Conservation (phyloP, 2,113 vertebrate genomes). For the Anhinga anhinga region DNA sequence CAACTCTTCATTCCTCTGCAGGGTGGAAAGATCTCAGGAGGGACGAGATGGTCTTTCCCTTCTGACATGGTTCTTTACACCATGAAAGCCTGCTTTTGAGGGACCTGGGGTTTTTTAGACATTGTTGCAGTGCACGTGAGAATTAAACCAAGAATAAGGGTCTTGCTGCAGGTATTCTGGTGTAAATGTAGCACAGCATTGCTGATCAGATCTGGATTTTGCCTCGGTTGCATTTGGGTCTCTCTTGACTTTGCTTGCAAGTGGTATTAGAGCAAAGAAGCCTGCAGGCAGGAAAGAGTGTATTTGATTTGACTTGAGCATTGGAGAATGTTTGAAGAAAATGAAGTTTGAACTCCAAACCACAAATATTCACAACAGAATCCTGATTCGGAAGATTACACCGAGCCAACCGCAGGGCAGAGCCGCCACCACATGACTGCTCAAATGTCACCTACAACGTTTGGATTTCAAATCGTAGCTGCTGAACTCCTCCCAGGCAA, state of each 20-base stretch:
- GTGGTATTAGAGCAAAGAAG: background rate
- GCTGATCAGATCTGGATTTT: background rate
- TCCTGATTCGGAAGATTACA: background rate
- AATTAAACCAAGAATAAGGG: background rate
- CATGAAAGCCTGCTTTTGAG: background rate
- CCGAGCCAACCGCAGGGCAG: background rate
- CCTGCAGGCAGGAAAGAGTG: background rate
- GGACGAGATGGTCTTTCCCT: background rate
- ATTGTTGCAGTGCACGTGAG: background rate
- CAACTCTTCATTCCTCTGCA: background rate
- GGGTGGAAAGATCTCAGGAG: background rate
- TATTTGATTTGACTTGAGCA: background rate
- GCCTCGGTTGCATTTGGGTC: background rate
- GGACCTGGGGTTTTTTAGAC: rapidly evolving
- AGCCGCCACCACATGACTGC: background rate
- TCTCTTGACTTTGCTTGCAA: background rate
- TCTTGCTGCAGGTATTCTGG: background rate
- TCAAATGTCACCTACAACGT: background rate
- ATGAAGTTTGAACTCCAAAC: constrained; percentile 22
- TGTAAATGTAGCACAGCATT: background rate
- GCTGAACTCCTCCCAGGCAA: background rate
- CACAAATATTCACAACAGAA: constrained; percentile 32
- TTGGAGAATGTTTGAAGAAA: constrained; percentile 5
- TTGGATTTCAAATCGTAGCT: background rate
- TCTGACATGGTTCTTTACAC: background rate